Base-by-base conservation (phyloP, 2,888 invertebrate species). In the Zonitis immaculata region DNA sequence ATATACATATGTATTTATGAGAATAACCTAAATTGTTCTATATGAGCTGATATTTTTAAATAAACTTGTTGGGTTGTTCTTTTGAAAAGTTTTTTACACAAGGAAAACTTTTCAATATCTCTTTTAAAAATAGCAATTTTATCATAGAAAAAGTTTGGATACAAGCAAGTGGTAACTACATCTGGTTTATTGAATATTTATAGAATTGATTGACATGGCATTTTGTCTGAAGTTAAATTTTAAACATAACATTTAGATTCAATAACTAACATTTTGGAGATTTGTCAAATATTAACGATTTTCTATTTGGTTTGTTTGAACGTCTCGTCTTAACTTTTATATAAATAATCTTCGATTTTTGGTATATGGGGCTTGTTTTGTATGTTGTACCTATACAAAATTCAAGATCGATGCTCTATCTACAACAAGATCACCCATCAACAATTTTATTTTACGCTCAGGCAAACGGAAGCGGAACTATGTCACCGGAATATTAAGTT, bases 401-500 rank as follows among this genome's bases (percentile, higher is more conserved):
- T n/a, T 54, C 58, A 54, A 59, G 59, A 61, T 61, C 61, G 48
- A 59, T 59, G 59, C 57, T 50, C 44, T 32, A n/a, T n/a, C n/a
- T n/a, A n/a, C n/a, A n/a, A 46, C 51, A 57, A 52, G 57, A 61
- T 61, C 58, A 61, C 57, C 60, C 51, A 61, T 59, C 56, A 59
- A 56, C 59, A 54, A 56, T 61, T 61, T 61, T 59, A 61, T 61
- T 61, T 59, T 61, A 59, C 51, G 59, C 57, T 59, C 61, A 46
- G 44, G 53, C 51, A 54, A 57, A 46, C 59, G 43, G 54, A 55
- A 56, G 27, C 48, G 45, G 27, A 27, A 44, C 51, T 55, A 46
- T 55, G 52, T 52, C 52, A 55, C 51, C 55, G 51, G 43, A 54
- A 51, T 51, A 44, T 47, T 54, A 54, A 54, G 51, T 54, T 51